These are phyloP conservation scores for Anas flavirostris DNA, from an alignment of 2,797 vertebrate genomes.

Conservation along the genomic window DNA sequence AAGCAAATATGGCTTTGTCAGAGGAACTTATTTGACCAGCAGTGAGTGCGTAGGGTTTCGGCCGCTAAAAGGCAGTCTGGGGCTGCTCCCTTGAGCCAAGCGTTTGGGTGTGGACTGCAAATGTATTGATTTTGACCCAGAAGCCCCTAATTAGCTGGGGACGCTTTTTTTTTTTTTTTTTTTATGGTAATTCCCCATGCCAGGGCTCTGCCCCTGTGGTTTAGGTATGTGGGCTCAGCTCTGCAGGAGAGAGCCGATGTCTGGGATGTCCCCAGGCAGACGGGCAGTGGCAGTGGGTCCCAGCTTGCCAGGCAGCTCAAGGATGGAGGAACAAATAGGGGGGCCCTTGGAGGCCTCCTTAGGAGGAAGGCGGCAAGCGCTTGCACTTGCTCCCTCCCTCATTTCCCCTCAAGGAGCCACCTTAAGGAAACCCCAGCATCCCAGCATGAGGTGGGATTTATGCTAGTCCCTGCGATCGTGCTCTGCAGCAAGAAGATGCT, in stretches of 20 bases:
- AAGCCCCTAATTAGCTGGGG: background rate
- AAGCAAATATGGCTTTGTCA: conserved; percentile 10
- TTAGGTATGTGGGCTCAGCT: background rate
- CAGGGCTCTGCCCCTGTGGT: background rate
- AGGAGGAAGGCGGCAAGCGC: background rate
- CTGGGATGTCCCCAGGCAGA: rapidly evolving
- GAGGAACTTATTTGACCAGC: background rate
- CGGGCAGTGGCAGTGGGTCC: rapidly evolving
- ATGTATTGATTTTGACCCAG: background rate
- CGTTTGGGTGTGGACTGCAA: background rate
- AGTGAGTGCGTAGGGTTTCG: background rate
- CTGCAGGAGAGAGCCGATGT: background rate
- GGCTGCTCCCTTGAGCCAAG: background rate
- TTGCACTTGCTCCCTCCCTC: background rate
- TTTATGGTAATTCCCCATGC: background rate
- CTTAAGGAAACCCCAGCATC: conserved; percentile 7
- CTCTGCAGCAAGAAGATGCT: background rate
- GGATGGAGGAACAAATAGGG: background rate
- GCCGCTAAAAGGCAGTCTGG: background rate
- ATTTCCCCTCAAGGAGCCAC: background rate
- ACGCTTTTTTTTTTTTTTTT: background rate
- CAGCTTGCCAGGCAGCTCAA: background rate
- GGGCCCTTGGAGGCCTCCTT: background rate
- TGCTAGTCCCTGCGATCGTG: background rate
- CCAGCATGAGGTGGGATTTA: background rate